Evolutionary conservation across 2,888 invertebrate species (phyloP), one percentile per base, ranked within the genome.

Genomic region (Mellilla xanthometata): DNA sequence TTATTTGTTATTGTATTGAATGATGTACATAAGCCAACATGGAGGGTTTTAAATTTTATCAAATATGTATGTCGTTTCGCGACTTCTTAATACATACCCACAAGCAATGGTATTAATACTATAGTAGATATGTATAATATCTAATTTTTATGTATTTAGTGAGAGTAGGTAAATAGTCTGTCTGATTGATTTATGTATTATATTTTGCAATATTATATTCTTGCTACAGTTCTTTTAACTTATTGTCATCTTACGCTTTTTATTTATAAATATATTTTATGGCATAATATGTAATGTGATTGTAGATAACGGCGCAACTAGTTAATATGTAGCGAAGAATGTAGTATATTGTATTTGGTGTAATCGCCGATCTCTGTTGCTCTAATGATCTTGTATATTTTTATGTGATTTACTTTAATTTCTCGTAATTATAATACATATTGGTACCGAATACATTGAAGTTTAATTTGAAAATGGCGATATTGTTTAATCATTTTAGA

Each of bases 351-450:
- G 19, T 72, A 63, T 62, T 79, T 76, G 72, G 73, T 73, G 52
- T 61, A 59, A 53, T 63, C 49, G 70, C 62, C 60, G 54, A 58
- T 67, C 60, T 76, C 70, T 72, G 73, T 78, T 79, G 72, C 58
- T 75, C 62, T 70, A 69, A 59, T 59, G 57, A 60, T 67, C 64
- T 66, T 78, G 72, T 76, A 77, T 75, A 74, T 81, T 81, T 73
- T 79, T 77, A 80, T 77, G 71, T 81, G 73, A 71, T 77, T 61
- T 70, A 64, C 55, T 72, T 76, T 40, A 28, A 40, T 13, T 38
- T 47, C 19, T 75, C 74, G 65, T 74, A 68, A 67, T 71, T n/a
- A 72, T 70, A 79, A 72, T 75, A 79, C 68, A 78, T 46, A 78
- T 72, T 79, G 74, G 73, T 81, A 78, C 65, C 67, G 70, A 73